Evolutionary conservation across 2,888 invertebrate species (phyloP).

Genomic region (Carabus problematicus): DNA sequence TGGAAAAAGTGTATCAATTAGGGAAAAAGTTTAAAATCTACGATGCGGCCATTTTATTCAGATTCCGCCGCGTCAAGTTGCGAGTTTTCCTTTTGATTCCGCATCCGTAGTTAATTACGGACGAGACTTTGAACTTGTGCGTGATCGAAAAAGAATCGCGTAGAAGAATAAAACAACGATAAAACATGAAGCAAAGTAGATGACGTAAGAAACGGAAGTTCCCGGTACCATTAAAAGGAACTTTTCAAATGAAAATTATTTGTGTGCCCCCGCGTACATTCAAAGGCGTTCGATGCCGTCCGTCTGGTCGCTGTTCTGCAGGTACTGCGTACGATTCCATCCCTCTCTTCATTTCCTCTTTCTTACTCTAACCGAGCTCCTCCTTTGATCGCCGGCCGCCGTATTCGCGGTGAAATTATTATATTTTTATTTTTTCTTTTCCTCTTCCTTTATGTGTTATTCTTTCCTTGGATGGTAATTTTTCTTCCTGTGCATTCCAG

Average conservation of each 20-base stretch:
- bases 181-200: too few species aligned
- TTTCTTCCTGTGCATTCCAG: constrained; percentile 36
- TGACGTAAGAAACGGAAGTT: not conserved
- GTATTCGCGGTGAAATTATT: constrained; percentile 36
- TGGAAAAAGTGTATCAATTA: too few species aligned
- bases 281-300: constrained; percentile 11
- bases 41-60: too few species aligned
- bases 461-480: constrained; percentile 36
- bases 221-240: constrained; percentile 22
- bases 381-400: constrained; percentile 24
- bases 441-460: constrained; percentile 31
- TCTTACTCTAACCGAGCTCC: constrained; percentile 13
- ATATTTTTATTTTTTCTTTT: constrained; percentile 38
- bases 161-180: too few species aligned
- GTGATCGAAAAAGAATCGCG: too few species aligned
- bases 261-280: constrained; percentile 17
- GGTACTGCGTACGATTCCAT: constrained; percentile 19
- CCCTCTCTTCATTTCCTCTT: constrained; percentile 26
- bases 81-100: too few species aligned
- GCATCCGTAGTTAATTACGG: too few species aligned
- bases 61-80: too few species aligned
- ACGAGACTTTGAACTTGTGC: too few species aligned
- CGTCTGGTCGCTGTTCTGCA: constrained; percentile 5
- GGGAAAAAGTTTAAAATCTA: too few species aligned
- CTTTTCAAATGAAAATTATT: constrained; percentile 21